Evolutionary conservation across 2,113 vertebrate species (phyloP).

Genomic region (Nycticryphes semicollaris): DNA sequence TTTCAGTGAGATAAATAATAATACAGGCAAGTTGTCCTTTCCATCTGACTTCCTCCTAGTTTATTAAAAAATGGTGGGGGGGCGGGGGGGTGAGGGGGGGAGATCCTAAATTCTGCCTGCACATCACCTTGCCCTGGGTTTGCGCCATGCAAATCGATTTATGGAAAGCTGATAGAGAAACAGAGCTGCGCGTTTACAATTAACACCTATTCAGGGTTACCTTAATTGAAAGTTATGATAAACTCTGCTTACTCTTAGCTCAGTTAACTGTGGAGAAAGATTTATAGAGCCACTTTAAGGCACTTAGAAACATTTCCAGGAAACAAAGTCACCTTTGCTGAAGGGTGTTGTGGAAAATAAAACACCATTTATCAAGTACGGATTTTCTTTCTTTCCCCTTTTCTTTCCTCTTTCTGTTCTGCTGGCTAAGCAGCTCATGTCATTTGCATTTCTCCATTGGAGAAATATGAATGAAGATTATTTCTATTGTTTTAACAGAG

Average conservation of each 20-base stretch:
- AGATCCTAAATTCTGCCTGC: not conserved
- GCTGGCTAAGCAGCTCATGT: not conserved
- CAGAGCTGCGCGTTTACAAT: not conserved
- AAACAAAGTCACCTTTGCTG: not conserved
- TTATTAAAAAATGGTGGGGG: not conserved
- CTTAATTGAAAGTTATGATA: not conserved
- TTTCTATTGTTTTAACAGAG: not conserved
- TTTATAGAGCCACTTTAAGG: not conserved
- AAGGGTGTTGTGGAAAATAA: not conserved
- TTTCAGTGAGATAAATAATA: not conserved
- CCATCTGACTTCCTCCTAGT: not conserved
- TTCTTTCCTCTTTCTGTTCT: not conserved
- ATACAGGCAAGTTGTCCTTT: not conserved
- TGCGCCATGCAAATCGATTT: not conserved
- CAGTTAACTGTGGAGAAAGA: not conserved
- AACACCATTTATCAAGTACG: not conserved
- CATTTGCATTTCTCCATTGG: not conserved
- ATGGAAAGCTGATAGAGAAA: not conserved
- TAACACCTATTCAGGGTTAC: not conserved
- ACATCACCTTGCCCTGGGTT: not conserved
- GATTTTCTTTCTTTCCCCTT: not conserved
- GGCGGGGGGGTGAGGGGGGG: not conserved
- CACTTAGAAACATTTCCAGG: not conserved
- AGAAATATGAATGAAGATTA: not conserved
- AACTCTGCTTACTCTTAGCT: not conserved